phyloP scores from a whole-genome alignment of 2,797 vertebrate genomes.

The Petrocephalus sullivani region DNA sequence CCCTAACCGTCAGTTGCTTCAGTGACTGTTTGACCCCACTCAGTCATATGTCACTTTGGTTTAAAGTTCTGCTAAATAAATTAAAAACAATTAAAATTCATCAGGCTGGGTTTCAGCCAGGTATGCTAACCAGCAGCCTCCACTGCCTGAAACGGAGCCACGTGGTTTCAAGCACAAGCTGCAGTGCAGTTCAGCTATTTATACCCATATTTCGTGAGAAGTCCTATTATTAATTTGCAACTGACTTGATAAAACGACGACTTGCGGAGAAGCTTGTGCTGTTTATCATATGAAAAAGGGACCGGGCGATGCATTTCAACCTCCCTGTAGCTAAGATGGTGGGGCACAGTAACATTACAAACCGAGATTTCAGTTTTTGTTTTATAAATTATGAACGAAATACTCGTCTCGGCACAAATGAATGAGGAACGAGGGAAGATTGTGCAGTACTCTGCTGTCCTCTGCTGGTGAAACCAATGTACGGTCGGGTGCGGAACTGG shows the following conservation, averaged over 20 bases:
- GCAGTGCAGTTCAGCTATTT: neutral
- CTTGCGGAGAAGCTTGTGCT: neutral
- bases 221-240: neutral
- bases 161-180: neutral
- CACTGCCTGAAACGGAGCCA: neutral
- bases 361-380: neutral
- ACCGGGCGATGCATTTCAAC: neutral
- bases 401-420: neutral
- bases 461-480: slow-evolving; percentile 42
- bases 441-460: slow-evolving; percentile 37
- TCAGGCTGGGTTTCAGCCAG: no score
- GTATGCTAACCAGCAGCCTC: neutral
- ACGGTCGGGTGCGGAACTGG: slow-evolving; percentile 52
- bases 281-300: neutral
- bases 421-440: neutral
- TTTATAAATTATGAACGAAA: neutral
- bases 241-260: neutral
- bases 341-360: neutral
- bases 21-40: neutral
- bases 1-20: neutral
- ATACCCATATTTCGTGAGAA: neutral
- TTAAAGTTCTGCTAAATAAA: neutral
- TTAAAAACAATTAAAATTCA: neutral
- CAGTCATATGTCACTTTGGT: neutral
- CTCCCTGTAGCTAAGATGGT: neutral